Base-by-base conservation (phyloP, 2,797 vertebrate genomes). In the Macroramphosus scolopax region DNA sequence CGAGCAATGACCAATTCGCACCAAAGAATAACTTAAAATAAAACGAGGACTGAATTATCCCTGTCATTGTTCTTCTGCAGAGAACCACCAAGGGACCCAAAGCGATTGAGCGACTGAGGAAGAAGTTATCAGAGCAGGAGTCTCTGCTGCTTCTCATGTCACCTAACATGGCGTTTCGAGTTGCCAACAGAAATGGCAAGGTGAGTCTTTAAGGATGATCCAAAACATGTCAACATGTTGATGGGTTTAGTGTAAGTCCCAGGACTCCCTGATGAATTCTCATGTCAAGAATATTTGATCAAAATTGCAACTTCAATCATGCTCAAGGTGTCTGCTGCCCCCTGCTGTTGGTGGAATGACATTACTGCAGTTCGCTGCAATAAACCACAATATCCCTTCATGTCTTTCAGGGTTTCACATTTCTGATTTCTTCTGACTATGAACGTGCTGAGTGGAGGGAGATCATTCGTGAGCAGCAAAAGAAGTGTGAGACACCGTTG, bases 391-490 rank as follows among this genome's bases (percentile, higher is more conserved):
- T 28, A 8, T 3, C 5, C 33, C 7, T 34, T 37, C 0, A 0
- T 68, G 5, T 54, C 28, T 76, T 52, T 39, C 26, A 97, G 95
- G 91, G 93, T 51, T 96, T 95, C 74, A 95, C 91, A 0, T 94
- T 97, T 66, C 90, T 97, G 46, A 95, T 96, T 60, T 96, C 95
- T 0, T 98, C 95, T 0, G 95, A 97, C 79, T 98, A 98, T 0
- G 95, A 97, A 58, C 91, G 95, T 1, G 94, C 93, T 0, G 95
- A 98, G 63, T 98, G 95, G 95, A 90, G 92, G 63, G 95, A 98
- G 64, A 88, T 90, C n/a, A 89, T 98, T 24, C 91, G 93, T 1
- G 93, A 96, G 59, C 95, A 96, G 80, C 95, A 98, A 83, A 97
- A 97, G 80, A 98, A 98, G 52, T 97, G 95, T 95, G 58, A 88